phyloP scores from a whole-genome alignment of 2,113 vertebrate species.

The Malaclemys terrapin region DNA sequence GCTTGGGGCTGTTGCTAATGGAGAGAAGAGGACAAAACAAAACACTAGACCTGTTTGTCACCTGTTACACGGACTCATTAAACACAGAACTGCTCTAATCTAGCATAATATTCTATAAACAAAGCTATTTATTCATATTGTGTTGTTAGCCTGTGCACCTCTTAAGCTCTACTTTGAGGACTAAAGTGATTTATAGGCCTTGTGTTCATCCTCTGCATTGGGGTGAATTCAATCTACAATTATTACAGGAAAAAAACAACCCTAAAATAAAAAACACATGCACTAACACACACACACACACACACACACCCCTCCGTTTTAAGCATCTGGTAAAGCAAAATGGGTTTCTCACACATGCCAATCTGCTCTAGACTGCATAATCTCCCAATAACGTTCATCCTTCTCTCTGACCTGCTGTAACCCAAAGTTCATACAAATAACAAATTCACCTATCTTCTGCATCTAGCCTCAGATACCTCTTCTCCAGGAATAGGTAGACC shows the following conservation, averaged over 20 bases:
- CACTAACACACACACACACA: too few relatives aligned
- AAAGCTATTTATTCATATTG: neutral
- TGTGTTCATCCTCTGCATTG: neutral
- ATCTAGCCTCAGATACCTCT: neutral
- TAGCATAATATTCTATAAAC: neutral
- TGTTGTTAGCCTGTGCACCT: neutral
- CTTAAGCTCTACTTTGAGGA: neutral
- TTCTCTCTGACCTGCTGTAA: neutral
- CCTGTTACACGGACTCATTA: rapidly evolving
- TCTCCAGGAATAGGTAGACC: neutral
- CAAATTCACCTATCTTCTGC: neutral
- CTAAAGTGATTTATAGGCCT: neutral
- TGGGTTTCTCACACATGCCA: neutral
- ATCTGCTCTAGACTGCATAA: neutral
- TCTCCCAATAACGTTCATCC: neutral
- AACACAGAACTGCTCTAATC: neutral
- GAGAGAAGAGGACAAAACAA: neutral
- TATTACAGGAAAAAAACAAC: neutral
- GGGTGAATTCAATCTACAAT: neutral
- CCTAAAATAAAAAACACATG: neutral
- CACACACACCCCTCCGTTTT: too few relatives aligned
- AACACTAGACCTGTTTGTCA: neutral
- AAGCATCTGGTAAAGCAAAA: neutral
- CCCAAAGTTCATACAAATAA: neutral
- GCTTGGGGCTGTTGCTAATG: neutral